phyloP scores from a whole-genome alignment of 2,113 vertebrate species.

The Danionella cerebrum region DNA sequence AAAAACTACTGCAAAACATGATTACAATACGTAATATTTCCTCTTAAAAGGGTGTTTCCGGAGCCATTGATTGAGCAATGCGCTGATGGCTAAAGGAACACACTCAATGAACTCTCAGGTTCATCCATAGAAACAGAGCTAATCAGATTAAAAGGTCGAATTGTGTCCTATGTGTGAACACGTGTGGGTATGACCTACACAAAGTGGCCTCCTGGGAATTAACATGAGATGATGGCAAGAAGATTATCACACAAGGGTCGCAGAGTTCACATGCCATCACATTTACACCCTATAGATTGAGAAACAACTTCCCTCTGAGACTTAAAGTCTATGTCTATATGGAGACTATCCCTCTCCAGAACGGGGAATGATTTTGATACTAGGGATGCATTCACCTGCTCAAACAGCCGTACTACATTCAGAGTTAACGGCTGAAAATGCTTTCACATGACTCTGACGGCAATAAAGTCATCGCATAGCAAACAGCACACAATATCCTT shows the following conservation, averaged over 20 bases:
- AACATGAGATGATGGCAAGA: constrained; percentile 2
- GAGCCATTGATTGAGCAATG: neutral
- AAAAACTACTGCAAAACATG: neutral
- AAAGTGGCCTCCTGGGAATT: constrained; percentile 20
- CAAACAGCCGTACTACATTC: no score
- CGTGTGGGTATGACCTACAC: constrained; percentile 13
- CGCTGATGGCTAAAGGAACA: neutral
- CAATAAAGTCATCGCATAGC: neutral
- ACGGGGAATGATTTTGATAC: no score
- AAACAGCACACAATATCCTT: neutral
- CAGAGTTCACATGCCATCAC: constrained; percentile 1
- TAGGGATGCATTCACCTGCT: no score
- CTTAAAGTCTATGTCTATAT: no score
- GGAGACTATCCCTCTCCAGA: no score
- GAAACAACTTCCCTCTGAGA: no score
- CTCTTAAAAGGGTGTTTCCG: neutral
- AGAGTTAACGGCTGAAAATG: neutral
- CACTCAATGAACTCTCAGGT: constrained; percentile 27
- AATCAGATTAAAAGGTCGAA: constrained; percentile 41
- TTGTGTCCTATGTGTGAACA: constrained; percentile 19
- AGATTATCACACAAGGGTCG: constrained; percentile 18
- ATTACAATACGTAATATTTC: neutral
- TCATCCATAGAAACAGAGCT: constrained; percentile 26
- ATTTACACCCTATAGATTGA: neutral
- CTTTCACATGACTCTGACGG: neutral